These are phyloP conservation scores for Phodopus roborovskii DNA, from an alignment of 2,113 vertebrate species.

Conservation along the genomic window DNA sequence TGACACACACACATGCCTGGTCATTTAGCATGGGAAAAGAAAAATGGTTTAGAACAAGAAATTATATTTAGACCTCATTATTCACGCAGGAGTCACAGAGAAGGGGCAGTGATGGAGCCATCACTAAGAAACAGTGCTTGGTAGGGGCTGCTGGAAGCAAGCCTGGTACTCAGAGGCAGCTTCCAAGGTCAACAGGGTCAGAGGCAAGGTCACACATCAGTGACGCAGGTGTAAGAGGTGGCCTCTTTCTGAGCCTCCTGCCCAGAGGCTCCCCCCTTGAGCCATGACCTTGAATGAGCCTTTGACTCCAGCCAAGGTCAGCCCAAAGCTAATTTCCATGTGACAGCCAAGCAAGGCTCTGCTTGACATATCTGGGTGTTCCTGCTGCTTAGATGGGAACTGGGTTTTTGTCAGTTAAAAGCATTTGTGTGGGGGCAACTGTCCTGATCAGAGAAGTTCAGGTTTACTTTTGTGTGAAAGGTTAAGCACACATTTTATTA, in stretches of 20 bases:
- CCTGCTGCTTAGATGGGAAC: background rate
- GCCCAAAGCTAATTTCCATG: background rate
- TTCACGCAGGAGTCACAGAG: conserved; percentile 48
- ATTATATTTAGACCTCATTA: conserved; percentile 73
- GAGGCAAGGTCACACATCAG: conserved; percentile 53
- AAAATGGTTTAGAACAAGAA: conserved; percentile 71
- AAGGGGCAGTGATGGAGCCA: conserved; percentile 41
- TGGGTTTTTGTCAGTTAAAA: background rate
- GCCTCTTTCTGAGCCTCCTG: background rate
- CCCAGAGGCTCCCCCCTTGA: background rate
- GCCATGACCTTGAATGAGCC: too few relatives aligned
- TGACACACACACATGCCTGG: conserved; percentile 66
- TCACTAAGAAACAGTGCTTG: background rate
- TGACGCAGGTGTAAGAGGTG: background rate
- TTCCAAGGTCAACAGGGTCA: background rate
- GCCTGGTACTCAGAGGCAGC: background rate
- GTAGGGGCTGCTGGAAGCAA: conserved; percentile 15
- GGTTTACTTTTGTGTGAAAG: background rate
- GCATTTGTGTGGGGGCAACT: background rate
- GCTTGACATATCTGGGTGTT: background rate
- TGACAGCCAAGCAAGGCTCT: background rate
- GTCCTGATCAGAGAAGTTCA: background rate
- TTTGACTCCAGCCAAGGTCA: background rate
- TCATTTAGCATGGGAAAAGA: conserved; percentile 75
- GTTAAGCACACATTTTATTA: background rate